phyloP scores from a whole-genome alignment of 2,888 invertebrate genomes.

The Neoascia interrupta region DNA sequence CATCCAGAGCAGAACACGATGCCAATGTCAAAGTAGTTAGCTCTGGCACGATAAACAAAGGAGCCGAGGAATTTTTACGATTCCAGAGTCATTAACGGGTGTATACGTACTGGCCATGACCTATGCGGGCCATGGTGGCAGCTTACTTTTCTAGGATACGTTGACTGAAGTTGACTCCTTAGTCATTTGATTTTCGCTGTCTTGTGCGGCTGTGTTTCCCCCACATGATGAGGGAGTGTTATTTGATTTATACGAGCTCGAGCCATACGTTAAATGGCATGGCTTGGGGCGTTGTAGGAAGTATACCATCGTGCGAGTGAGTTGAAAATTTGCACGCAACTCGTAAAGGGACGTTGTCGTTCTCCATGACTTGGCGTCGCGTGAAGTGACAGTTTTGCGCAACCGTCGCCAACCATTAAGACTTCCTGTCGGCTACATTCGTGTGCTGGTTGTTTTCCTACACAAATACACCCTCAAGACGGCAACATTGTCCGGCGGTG shows the following conservation, averaged over 20 bases:
- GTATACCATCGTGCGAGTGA: neutral
- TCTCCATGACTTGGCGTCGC: constrained; percentile 58
- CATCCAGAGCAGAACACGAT: neutral
- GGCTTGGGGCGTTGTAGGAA: constrained; percentile 53
- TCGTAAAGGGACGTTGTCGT: constrained; percentile 8
- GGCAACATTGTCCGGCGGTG: constrained; percentile 25
- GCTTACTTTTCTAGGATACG: constrained; percentile 36
- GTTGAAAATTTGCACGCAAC: constrained; percentile 51
- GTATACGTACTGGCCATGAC: constrained; percentile 56
- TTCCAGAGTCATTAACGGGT: constrained; percentile 26
- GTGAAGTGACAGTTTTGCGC: constrained; percentile 58
- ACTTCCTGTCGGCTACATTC: constrained; percentile 51
- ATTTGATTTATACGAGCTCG: constrained; percentile 41
- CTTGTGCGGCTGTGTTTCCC: neutral
- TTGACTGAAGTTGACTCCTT: neutral
- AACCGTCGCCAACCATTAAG: constrained; percentile 60
- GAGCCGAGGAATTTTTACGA: constrained; percentile 3
- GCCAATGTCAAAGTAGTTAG: neutral
- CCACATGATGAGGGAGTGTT: constrained; percentile 37
- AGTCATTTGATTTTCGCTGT: constrained; percentile 36
- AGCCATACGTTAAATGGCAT: constrained; percentile 9
- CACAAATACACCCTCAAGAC: neutral
- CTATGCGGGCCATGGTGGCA: constrained; percentile 26
- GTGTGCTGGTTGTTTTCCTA: neutral
- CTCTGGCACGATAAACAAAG: neutral